Evolutionary conservation across 2,888 invertebrate genomes (phyloP).

Genomic region (Vannuccia rotundouncinata): DNA sequence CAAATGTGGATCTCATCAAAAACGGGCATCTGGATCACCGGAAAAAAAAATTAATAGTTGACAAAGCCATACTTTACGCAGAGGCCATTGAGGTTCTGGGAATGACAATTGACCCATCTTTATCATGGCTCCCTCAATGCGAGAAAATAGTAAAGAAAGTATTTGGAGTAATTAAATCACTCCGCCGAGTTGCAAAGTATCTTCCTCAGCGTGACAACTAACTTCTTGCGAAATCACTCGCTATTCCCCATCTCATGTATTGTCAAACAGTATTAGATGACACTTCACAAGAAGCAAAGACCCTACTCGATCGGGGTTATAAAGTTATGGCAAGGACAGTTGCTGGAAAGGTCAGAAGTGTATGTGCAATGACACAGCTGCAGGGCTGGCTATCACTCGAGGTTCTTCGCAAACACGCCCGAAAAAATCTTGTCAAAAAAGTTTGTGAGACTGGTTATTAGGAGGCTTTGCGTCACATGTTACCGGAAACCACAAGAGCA

Average conservation of each 20-base stretch:
- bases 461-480: constrained; percentile 7
- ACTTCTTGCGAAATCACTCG: constrained; percentile 11
- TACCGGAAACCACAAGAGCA: constrained; percentile 16
- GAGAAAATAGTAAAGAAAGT: not conserved
- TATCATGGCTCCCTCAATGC: constrained; percentile 4
- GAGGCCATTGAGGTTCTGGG: constrained; percentile 21
- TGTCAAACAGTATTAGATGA: constrained; percentile 14
- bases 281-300: constrained; percentile 21
- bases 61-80: constrained; percentile 2
- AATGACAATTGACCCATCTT: constrained; percentile 5
- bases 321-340: not conserved
- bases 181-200: constrained; percentile 17
- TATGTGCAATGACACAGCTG: constrained; percentile 16
- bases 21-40: not conserved
- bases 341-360: not conserved
- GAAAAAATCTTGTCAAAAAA: constrained; percentile 2
- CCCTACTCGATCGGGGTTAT: constrained; percentile 19
- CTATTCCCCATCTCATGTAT: constrained; percentile 11
- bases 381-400: constrained; percentile 4
- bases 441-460: not conserved
- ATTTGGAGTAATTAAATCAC: not conserved
- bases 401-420: not conserved
- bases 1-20: not conserved
- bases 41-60: not conserved
- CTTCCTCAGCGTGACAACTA: constrained; percentile 5